Evolutionary conservation across 2,888 invertebrate genomes (phyloP).

Genomic region (Spodoptera exigua): DNA sequence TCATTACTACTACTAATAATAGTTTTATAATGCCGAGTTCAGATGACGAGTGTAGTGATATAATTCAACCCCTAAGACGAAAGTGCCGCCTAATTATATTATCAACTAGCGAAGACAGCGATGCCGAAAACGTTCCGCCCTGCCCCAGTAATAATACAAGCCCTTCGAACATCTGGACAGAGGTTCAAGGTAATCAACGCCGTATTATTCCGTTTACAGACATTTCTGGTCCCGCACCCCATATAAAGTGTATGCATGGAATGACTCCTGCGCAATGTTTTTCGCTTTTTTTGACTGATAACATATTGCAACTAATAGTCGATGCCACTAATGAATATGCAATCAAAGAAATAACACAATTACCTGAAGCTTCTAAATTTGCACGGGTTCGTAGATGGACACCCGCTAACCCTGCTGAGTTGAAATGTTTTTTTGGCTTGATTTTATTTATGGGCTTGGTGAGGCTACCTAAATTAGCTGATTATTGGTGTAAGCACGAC

Average conservation of each 20-base stretch:
- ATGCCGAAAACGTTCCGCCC: slow-evolving; percentile 9
- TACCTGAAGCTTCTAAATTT: slow-evolving; percentile 7
- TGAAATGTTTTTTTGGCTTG: slow-evolving; percentile 51
- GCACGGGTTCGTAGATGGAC: slow-evolving; percentile 13
- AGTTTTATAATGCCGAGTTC: slow-evolving; percentile 12
- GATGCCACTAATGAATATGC: slow-evolving; percentile 6
- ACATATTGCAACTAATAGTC: slow-evolving; percentile 4
- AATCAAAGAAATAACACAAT: slow-evolving; percentile 6
- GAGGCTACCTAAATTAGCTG: slow-evolving; percentile 45
- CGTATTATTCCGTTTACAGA: slow-evolving; percentile 8
- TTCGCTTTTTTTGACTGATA: slow-evolving; percentile 5
- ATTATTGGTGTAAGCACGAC: slow-evolving; percentile 53
- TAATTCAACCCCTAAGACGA: slow-evolving; percentile 8
- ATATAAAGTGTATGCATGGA: not conserved
- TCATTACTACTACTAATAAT: slow-evolving; percentile 15
- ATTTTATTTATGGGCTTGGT: slow-evolving; percentile 56
- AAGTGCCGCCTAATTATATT: slow-evolving; percentile 10
- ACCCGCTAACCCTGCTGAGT: slow-evolving; percentile 29
- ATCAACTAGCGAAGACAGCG: slow-evolving; percentile 6
- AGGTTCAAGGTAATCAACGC: slow-evolving; percentile 9
- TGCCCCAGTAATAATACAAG: slow-evolving; percentile 4
- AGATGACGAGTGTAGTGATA: slow-evolving; percentile 5
- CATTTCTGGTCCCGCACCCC: slow-evolving; percentile 4
- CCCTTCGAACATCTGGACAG: slow-evolving; percentile 4
- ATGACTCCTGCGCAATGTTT: slow-evolving; percentile 5